phyloP scores from a whole-genome alignment of 2,888 invertebrate species.

The Troglohyphantes excavatus region DNA sequence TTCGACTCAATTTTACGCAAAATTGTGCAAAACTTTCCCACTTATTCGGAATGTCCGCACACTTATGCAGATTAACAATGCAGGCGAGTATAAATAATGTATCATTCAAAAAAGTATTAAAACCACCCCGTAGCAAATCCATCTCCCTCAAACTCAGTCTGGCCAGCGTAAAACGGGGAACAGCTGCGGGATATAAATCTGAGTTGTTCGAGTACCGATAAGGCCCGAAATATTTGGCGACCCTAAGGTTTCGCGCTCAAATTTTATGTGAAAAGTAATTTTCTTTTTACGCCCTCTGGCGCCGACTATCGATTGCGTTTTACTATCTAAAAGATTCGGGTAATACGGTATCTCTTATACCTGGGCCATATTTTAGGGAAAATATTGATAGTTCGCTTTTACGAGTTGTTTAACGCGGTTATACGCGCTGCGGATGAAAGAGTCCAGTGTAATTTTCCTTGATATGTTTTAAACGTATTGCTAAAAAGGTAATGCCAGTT shows the following conservation, averaged over 20 bases:
- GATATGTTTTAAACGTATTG: not conserved
- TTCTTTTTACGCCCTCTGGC: conserved; percentile 31
- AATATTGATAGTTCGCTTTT: conserved; percentile 26
- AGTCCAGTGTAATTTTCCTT: too few relatives aligned
- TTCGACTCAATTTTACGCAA: too few relatives aligned
- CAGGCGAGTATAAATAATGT: not conserved
- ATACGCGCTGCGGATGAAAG: too few relatives aligned
- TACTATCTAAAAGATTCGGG: conserved; percentile 13
- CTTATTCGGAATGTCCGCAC: too few relatives aligned
- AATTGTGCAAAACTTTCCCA: too few relatives aligned
- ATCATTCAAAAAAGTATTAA: not conserved
- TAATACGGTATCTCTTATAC: not conserved
- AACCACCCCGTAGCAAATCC: not conserved
- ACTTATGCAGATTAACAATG: too few relatives aligned
- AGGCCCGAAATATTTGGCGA: conserved; percentile 5
- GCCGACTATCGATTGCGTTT: conserved; percentile 18
- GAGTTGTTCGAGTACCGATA: conserved; percentile 29
- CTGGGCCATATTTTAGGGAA: not conserved
- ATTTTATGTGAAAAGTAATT: conserved; percentile 33
- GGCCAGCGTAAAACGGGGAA: not conserved
- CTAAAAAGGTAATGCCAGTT: too few relatives aligned
- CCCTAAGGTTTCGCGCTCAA: conserved; percentile 26
- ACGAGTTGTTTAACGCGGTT: conserved; percentile 28
- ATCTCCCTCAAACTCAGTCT: not conserved
- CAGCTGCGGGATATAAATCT: conserved; percentile 46